phyloP scores from a whole-genome alignment of 1,140 invertebrate species.

The Caerostris extrusa region DNA sequence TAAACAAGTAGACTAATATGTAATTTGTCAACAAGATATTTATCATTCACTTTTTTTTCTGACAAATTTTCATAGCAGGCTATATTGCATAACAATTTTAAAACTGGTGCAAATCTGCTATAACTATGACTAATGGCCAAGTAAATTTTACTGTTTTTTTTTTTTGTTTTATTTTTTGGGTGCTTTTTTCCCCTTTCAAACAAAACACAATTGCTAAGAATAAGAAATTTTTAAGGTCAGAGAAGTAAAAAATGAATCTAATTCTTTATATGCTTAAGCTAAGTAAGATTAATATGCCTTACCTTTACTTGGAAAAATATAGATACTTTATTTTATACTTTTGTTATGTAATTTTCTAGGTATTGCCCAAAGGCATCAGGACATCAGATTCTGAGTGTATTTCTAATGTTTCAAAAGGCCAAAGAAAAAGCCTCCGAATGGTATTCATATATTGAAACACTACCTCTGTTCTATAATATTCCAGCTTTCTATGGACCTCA shows the following conservation, averaged over 20 bases:
- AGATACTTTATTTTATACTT: not conserved
- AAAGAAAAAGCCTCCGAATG: slow-evolving; percentile 80
- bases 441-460: slow-evolving; percentile 84
- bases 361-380: slow-evolving; percentile 47
- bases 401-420: slow-evolving; percentile 83
- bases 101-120: too few species aligned
- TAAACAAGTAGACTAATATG: too few species aligned
- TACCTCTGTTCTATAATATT: slow-evolving; percentile 84
- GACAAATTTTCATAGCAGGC: too few species aligned
- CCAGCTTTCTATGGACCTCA: slow-evolving; percentile 79
- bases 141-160: not conserved
- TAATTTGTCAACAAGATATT: too few species aligned
- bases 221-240: not conserved
- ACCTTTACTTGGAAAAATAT: not conserved
- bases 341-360: slow-evolving; percentile 37
- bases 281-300: not conserved
- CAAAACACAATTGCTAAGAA: not conserved
- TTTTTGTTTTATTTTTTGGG: too few species aligned
- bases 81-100: too few species aligned
- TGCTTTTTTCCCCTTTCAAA: not conserved
- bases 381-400: slow-evolving; percentile 83
- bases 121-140: too few species aligned
- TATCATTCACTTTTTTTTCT: too few species aligned
- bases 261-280: not conserved
- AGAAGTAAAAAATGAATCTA: not conserved